These are phyloP conservation scores for Melopsittacus undulatus DNA, from an alignment of 2,797 vertebrate species.

Conservation along the genomic window DNA sequence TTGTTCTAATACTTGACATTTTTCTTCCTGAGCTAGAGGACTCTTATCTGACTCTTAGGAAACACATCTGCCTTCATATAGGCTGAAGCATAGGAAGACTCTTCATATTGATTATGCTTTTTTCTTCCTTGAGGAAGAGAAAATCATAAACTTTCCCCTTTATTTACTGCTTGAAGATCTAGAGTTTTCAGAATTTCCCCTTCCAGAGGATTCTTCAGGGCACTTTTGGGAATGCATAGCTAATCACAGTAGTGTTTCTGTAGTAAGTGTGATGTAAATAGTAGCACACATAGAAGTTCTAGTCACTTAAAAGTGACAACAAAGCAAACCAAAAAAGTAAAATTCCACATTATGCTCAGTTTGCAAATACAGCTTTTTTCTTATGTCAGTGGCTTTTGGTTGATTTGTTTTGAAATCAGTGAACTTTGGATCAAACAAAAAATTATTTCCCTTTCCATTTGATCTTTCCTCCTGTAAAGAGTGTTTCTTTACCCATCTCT, in stretches of 20 bases:
- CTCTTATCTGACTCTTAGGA: not conserved
- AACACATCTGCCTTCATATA: constrained; percentile 48
- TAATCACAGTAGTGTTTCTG: not conserved
- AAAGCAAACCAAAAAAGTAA: not conserved
- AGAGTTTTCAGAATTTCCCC: constrained; percentile 12
- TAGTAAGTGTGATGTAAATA: not conserved
- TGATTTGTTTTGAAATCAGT: not conserved
- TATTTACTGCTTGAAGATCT: constrained; percentile 27
- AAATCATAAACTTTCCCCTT: not conserved
- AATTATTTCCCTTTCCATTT: not conserved
- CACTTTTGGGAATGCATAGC: not conserved
- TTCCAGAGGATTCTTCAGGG: constrained; percentile 49
- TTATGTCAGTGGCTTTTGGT: not conserved
- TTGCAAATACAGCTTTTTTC: not conserved
- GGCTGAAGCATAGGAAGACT: constrained; percentile 30
- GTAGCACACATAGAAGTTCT: not conserved
- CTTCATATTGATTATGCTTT: constrained; percentile 60
- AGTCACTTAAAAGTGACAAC: not conserved
- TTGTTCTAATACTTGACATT: constrained; percentile 47
- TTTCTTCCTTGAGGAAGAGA: constrained; percentile 28
- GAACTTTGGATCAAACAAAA: not conserved
- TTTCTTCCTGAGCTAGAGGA: constrained; percentile 41
- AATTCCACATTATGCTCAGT: not conserved
- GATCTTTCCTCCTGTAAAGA: not conserved
- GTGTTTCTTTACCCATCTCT: not conserved